These are phyloP conservation scores for Falco peregrinus DNA, from an alignment of 2,797 vertebrate genomes.

Conservation along the genomic window DNA sequence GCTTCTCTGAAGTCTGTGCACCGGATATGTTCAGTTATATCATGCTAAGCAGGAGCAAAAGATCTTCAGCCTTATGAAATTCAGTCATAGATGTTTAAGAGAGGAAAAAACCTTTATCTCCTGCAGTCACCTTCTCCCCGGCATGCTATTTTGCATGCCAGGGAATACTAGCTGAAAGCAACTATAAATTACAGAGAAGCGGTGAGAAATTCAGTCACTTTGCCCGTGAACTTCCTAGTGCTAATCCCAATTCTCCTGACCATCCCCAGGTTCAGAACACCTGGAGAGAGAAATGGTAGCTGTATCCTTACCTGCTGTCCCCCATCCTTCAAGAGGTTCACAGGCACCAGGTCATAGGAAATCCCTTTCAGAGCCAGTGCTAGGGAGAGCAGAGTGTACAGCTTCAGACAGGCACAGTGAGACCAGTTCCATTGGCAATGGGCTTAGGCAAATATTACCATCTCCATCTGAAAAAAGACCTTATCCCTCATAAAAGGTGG, in stretches of 20 bases:
- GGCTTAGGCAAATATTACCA: not conserved
- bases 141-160: not conserved
- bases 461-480: not conserved
- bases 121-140: not conserved
- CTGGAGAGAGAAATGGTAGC: not conserved
- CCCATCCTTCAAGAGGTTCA: slow-evolving; percentile 91
- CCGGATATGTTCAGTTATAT: not conserved
- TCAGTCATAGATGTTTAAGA: not conserved
- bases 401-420: not conserved
- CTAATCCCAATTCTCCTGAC: not conserved
- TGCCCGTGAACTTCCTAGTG: not conserved
- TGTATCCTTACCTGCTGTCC: slow-evolving; percentile 89
- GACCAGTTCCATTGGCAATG: not conserved
- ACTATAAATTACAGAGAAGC: not conserved
- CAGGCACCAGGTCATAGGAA: slow-evolving; percentile 84
- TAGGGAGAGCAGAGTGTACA: slow-evolving; percentile 60
- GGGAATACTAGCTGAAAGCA: not conserved
- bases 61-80: not conserved
- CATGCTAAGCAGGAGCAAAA: not conserved
- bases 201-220: not conserved
- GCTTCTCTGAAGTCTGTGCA: not conserved
- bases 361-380: slow-evolving; percentile 94
- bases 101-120: not conserved
- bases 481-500: not conserved
- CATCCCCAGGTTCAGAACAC: not conserved